Evolutionary conservation across 2,888 invertebrate genomes (phyloP), one percentile per base, ranked within the genome.

Genomic region (Calliopum simillimum): DNA sequence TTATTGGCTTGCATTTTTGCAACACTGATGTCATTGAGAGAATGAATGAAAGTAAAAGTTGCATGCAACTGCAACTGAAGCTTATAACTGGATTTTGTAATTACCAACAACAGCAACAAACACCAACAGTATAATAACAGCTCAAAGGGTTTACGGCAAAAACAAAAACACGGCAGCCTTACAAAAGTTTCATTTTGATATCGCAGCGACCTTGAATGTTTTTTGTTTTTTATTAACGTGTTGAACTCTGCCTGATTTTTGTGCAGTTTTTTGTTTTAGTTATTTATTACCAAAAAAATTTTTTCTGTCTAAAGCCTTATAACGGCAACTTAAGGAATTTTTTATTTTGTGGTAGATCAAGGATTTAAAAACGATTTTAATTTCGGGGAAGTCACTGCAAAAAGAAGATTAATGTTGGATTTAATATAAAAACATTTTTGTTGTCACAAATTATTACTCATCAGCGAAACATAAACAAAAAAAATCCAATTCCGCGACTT

Each of bases 11-110:
- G 23, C 53, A 23, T 23, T 14, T 19, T 6, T 23, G 23, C 53
- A 23, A 5, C 23, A 2, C 14, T 14, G 2, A 12, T 21, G 53
- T 53, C 21, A 53, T 23, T 23, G 21, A 23, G 53, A 14, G 23
- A 13, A 21, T 23, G 63, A 63, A 63, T 63, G 63, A 63, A 63
- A 63, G 63, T 63, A 63, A 63, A 63, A 63, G 63, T 63, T 33
- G 16, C 13, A 25, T 61, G 61, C 46, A 16, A 14, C 13, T 3
- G 19, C 44, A 21, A n/a, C 12, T 23, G 5, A 14, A 23, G 53
- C 13, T 53, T 23, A 21, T 53, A 53, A 53, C 23, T 53, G 21
- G 13, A 12, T 13, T 23, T 53, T 23, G 23, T 23, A 12, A 53
- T 23, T 23, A 11, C 11, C 53, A 53, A 51, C 11, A 51, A 51